Evolutionary conservation across 2,797 vertebrate genomes (phyloP).

Genomic region (Psittacula echo): DNA sequence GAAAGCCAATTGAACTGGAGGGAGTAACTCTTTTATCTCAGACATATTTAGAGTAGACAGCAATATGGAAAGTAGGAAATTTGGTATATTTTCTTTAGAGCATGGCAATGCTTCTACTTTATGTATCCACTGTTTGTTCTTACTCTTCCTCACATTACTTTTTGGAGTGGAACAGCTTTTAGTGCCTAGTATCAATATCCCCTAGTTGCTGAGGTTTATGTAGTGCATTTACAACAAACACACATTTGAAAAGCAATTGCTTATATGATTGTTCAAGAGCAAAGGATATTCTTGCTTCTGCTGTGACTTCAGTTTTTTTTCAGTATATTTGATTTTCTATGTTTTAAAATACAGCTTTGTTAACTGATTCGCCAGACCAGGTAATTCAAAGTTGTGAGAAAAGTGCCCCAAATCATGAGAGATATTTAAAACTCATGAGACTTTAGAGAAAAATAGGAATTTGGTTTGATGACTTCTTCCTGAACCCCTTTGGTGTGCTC

Average conservation of each 20-base stretch:
- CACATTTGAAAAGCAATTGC: background rate
- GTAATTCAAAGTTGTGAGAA: accelerated
- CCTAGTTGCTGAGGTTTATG: background rate
- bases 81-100: background rate
- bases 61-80: background rate
- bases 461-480: background rate
- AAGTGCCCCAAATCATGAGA: background rate
- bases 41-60: background rate
- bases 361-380: background rate
- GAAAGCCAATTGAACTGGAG: background rate
- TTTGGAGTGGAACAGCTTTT: background rate
- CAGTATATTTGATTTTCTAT: background rate
- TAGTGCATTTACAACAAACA: background rate
- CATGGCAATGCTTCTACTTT: accelerated
- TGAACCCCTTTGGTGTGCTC: background rate
- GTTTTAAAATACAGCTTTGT: background rate
- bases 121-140: background rate
- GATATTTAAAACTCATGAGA: background rate
- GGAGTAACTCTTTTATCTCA: background rate
- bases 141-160: background rate
- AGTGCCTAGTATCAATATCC: background rate
- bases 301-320: background rate
- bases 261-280: background rate
- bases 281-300: background rate
- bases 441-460: background rate